Evolutionary conservation across 2,888 invertebrate species (phyloP), one percentile per base, ranked within the genome.

Genomic region (Cloeon dipterum): DNA sequence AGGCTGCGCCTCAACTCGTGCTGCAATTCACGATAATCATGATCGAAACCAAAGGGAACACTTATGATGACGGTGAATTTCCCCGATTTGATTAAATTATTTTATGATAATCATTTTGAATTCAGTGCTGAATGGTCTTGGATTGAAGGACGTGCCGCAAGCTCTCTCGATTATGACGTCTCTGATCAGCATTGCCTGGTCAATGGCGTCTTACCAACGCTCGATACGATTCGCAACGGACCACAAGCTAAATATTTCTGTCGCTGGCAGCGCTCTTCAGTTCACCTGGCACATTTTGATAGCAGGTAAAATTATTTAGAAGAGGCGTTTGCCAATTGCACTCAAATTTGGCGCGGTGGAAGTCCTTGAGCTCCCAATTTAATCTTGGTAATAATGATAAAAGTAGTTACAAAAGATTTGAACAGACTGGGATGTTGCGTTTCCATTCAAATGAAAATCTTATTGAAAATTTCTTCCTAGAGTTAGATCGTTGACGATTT

Each of bases 171-270:
- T 85, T 39, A 61, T 65, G 3, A 76, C 77, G 20, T 86, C 86
- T 0, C 66, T 88, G 42, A 59, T 75, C n/a, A 82, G 83, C 42
- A 73, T 89, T 68, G 78, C 85, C 1, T 89, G 88, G 88, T 78
- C 85, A 36, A 66, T 91, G 58, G 78, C 81, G 0, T 74, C 79
- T 7, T 91, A 88, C 56, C 78, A 85, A 56, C 69, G 83, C 42
- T 72, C 77, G 14, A 67, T 83, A 37, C 66, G 89, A 36, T 72
- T 77, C 49, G 73, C 78, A 8, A 73, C 79, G 49, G 67, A 70
- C 38, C 74, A 82, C 49, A 81, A 85, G 51, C 62, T 66, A 42
- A 81, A 83, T 51, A 74, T 88, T 48, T 70, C 67, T 34, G 66
- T 68, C 62, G 50, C 59, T 8, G 83, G 83, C 14, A 72, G 77